Percentiles rank a stretch among this genome's conserved stretches.
Conservation (phyloP, 2,888 invertebrate genomes). For the Hyppa rectilinea region DNA sequence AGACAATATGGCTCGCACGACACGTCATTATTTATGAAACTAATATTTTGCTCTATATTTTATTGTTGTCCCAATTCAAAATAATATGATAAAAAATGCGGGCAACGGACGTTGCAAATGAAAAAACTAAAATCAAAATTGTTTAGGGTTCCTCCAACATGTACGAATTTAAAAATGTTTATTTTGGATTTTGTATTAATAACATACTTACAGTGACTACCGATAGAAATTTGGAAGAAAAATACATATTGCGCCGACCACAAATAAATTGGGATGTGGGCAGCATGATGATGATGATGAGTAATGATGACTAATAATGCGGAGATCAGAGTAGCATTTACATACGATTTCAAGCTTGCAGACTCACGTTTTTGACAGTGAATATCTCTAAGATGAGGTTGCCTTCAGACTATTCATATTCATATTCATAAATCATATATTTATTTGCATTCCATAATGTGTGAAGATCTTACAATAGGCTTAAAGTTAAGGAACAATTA, state of each 20-base stretch:
- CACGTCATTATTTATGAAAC: slow-evolving; percentile 77
- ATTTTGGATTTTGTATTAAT: neutral
- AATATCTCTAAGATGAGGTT: neutral
- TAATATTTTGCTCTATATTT: slow-evolving; percentile 83
- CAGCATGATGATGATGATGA: too few species aligned
- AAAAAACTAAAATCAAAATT: slow-evolving; percentile 56
- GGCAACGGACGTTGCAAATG: slow-evolving; percentile 65
- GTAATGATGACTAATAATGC: neutral
- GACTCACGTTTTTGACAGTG: neutral
- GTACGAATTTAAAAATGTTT: neutral
- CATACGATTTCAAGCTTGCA: too few species aligned
- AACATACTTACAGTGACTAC: too few species aligned
- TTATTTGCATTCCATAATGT: too few species aligned
- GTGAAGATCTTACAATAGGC: too few species aligned
- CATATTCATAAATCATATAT: too few species aligned
- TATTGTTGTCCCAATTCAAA: slow-evolving; percentile 77
- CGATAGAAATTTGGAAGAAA: too few species aligned
- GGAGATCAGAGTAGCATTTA: neutral
- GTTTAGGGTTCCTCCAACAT: slow-evolving; percentile 66
- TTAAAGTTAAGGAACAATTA: too few species aligned
- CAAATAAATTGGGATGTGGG: too few species aligned
- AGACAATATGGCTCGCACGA: slow-evolving; percentile 61
- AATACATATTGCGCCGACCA: too few species aligned
- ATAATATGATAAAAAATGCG: slow-evolving; percentile 66
- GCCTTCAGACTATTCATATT: too few species aligned